phyloP scores from a whole-genome alignment of 2,113 vertebrate species.

The Rutilus rutilus region DNA sequence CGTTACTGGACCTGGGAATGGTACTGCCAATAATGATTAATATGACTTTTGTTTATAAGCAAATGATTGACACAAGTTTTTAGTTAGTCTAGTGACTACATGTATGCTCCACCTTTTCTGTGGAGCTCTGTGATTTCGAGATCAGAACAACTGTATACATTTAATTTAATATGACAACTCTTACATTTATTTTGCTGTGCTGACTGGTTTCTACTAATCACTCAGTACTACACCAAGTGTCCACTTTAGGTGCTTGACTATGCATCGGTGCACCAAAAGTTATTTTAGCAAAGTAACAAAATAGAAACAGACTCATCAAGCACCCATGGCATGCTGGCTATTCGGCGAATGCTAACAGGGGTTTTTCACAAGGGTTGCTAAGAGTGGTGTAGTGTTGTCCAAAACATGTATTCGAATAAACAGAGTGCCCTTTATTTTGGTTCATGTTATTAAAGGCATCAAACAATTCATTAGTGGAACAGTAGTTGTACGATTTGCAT shows the following conservation, averaged over 20 bases:
- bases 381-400: constrained; percentile 59
- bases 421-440: constrained; percentile 51
- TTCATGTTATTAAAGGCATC: constrained; percentile 32
- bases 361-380: constrained; percentile 62
- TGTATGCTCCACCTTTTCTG: background rate
- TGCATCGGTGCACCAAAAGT: constrained; percentile 62
- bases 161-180: background rate
- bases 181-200: background rate
- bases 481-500: background rate
- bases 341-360: constrained; percentile 63
- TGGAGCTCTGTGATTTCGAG: background rate
- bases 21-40: constrained; percentile 44
- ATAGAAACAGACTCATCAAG: constrained; percentile 69
- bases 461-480: constrained; percentile 36
- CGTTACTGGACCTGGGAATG: constrained; percentile 44
- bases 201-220: background rate
- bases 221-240: constrained; percentile 40
- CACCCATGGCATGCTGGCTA: constrained; percentile 69
- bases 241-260: constrained; percentile 65
- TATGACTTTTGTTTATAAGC: background rate
- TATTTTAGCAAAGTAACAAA: constrained; percentile 78
- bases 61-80: background rate
- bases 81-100: background rate
- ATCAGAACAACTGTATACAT: background rate
- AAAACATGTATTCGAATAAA: constrained; percentile 62